Evolutionary conservation across 1,140 invertebrate genomes (phyloP), one percentile per base, ranked within the genome.

Genomic region (Archivesica marissinica): DNA sequence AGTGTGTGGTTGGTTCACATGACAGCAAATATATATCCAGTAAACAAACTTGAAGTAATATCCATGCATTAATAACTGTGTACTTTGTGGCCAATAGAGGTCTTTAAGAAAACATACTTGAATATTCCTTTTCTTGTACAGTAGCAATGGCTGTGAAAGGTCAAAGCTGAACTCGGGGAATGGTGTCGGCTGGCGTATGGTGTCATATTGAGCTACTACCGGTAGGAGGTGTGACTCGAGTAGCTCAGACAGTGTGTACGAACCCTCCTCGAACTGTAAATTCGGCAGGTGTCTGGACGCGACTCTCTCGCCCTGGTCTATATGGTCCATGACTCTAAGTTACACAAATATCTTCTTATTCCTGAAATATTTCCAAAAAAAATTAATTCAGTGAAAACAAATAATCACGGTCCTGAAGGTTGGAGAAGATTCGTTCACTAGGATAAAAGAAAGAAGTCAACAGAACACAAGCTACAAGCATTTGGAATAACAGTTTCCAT

Each of bases 61-160:
- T n/a, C n/a, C n/a, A n/a, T n/a, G n/a, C n/a, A n/a, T n/a, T n/a
- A n/a, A n/a, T n/a, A n/a, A n/a, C n/a, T n/a, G n/a, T n/a, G n/a
- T n/a, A n/a, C n/a, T n/a, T n/a, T n/a, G n/a, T n/a, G n/a, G n/a
- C n/a, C n/a, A n/a, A n/a, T n/a, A n/a, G n/a, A n/a, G n/a, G n/a
- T n/a, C n/a, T n/a, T n/a, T n/a, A n/a, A n/a, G 17, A 54, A 59
- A 59, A 47, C 3, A 1, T 81, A 83, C 80, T 50, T 84, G 79
- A 25, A 90, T 90, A 23, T 87, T 88, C n/a, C 89, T 77, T 50
- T 87, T 87, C 35, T 84, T 89, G 79, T 89, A 89, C n/a, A 91
- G 61, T 54, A 92, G 41, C 28, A 92, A 61, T 0, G 89, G 90
- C 50, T 92, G 88, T 11, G 79, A 82, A 7, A 90, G 70, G 64